Evolutionary conservation across 1,140 invertebrate genomes (phyloP).

Genomic region (Mercenaria mercenaria): DNA sequence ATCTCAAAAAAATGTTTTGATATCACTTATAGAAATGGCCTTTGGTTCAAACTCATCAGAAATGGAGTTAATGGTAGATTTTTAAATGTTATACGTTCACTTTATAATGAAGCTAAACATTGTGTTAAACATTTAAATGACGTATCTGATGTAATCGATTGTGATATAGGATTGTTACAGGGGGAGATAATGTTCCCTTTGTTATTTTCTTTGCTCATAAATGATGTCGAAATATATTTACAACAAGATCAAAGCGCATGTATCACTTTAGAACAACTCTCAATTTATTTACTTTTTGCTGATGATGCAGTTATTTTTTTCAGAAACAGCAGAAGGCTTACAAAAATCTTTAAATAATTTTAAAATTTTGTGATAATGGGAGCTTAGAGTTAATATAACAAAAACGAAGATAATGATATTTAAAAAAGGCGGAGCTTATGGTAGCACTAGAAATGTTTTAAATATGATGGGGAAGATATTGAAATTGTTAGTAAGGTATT

Average conservation of each 20-base stretch:
- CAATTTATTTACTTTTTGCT: constrained; percentile 23
- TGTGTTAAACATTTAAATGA: constrained; percentile 14
- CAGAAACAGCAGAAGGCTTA: constrained; percentile 18
- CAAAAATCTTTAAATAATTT: constrained; percentile 2
- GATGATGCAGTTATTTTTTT: constrained; percentile 34
- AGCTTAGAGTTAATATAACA: constrained; percentile 16
- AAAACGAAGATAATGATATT: neutral
- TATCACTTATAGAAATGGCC: neutral
- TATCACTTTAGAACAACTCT: neutral
- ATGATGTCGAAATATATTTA: constrained; percentile 23
- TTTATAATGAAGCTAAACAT: neutral
- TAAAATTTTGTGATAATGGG: neutral
- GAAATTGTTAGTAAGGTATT: constrained; percentile 33
- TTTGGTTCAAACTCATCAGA: constrained; percentile 21
- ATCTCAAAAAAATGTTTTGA: neutral
- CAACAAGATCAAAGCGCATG: neutral
- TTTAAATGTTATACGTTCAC: constrained; percentile 13
- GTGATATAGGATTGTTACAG: constrained; percentile 4
- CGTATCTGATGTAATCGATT: neutral
- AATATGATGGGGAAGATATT: neutral
- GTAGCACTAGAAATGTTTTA: neutral
- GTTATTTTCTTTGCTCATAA: constrained; percentile 22
- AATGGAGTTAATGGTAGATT: constrained; percentile 5
- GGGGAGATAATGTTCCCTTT: constrained; percentile 16
- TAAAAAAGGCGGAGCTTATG: neutral